Evolutionary conservation across 2,797 vertebrate genomes (phyloP).

Genomic region (Sebastes hubbsi): DNA sequence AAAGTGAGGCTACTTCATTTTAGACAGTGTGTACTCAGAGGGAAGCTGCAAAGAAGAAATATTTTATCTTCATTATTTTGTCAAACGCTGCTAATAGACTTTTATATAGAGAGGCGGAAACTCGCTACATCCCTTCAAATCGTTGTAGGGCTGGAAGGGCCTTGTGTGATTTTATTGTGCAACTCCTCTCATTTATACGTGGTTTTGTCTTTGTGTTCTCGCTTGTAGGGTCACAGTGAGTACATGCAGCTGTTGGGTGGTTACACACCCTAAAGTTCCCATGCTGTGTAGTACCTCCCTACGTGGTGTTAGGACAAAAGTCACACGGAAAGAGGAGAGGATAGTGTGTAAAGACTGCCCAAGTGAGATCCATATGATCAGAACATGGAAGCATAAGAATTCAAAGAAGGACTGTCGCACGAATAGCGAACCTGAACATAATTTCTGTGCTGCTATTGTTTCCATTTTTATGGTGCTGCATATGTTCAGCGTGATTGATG

Average conservation of each 20-base stretch:
- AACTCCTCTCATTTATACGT: slow-evolving; percentile 3
- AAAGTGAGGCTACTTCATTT: neutral
- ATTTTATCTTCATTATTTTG: neutral
- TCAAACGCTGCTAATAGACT: neutral
- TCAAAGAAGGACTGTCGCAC: neutral
- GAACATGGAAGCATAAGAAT: neutral
- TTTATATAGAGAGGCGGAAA: neutral
- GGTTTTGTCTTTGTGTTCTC: slow-evolving; percentile 19
- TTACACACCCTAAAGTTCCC: slow-evolving; percentile 39
- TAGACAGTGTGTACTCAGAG: neutral
- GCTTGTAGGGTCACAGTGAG: slow-evolving; percentile 26
- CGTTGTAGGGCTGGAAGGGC: neutral
- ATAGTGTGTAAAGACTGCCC: neutral
- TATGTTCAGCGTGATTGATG: neutral
- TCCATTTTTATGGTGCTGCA: neutral
- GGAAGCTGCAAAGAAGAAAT: neutral
- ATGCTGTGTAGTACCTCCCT: slow-evolving; percentile 13
- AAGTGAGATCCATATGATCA: neutral
- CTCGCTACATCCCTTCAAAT: neutral
- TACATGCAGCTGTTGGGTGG: slow-evolving; percentile 41
- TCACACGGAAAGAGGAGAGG: neutral
- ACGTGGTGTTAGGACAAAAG: slow-evolving; percentile 4
- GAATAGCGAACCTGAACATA: neutral
- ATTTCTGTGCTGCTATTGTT: neutral
- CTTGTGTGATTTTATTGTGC: slow-evolving; percentile 3